phyloP scores from a whole-genome alignment of 2,113 vertebrate genomes.

The Eurystomus gularis region DNA sequence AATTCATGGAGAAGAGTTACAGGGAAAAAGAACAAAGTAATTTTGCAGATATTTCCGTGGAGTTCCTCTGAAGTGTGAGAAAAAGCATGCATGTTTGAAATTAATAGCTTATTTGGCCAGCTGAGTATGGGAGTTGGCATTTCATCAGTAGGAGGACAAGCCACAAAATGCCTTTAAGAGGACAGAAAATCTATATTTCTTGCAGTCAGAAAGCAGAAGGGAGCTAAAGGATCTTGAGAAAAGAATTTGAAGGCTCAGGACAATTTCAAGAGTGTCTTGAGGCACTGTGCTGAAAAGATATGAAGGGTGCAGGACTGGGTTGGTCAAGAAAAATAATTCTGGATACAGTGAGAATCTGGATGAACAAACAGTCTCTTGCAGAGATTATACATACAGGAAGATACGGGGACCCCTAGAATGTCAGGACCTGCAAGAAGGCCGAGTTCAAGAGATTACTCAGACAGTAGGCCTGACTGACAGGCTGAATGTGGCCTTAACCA shows the following conservation, averaged over 20 bases:
- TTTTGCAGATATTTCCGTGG: not conserved
- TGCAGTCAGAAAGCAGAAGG: not conserved
- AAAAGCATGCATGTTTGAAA: not conserved
- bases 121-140: not conserved
- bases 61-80: not conserved
- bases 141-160: not conserved
- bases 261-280: not conserved
- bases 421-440: not conserved
- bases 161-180: not conserved
- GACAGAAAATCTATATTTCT: not conserved
- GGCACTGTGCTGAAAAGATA: not conserved
- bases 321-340: not conserved
- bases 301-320: not conserved
- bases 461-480: not conserved
- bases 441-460: not conserved
- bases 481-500: not conserved
- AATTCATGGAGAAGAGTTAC: not conserved
- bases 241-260: not conserved
- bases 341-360: not conserved
- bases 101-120: not conserved
- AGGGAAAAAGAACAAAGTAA: not conserved
- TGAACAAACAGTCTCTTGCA: not conserved
- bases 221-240: not conserved
- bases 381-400: not conserved
- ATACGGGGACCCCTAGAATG: not conserved